Conservation (phyloP, 2,113 vertebrate species). For the Larimichthys polyactis region DNA sequence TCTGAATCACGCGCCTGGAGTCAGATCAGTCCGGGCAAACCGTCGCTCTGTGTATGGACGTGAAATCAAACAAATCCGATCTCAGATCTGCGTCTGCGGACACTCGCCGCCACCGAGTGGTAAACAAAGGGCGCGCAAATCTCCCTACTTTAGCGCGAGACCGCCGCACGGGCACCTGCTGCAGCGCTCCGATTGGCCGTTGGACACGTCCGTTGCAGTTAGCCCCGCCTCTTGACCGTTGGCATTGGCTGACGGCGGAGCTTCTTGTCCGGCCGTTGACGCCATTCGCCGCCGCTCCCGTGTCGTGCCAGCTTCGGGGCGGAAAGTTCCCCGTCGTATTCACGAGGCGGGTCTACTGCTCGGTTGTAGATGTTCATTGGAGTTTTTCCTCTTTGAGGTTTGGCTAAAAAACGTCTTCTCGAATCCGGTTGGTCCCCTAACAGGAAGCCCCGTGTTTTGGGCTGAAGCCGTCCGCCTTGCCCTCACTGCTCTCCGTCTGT, state of each 20-base stretch:
- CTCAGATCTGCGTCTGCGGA: constrained; percentile 54
- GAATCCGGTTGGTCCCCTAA: constrained; percentile 64
- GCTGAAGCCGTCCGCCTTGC: constrained; percentile 74
- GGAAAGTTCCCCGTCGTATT: constrained; percentile 52
- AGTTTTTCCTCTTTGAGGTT: constrained; percentile 12
- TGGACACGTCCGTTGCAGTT: constrained; percentile 8
- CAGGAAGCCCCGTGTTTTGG: constrained; percentile 59
- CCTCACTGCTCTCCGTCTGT: constrained; percentile 70
- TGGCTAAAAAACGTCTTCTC: constrained; percentile 2
- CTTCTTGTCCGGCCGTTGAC: not conserved
- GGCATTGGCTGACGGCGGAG: constrained; percentile 58
- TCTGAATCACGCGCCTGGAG: constrained; percentile 52
- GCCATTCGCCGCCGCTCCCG: constrained; percentile 62
- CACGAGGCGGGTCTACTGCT: constrained; percentile 70
- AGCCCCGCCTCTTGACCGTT: not conserved
- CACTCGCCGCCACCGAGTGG: constrained; percentile 25
- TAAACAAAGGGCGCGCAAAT: constrained; percentile 85
- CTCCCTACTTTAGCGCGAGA: constrained; percentile 67
- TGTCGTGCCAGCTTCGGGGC: constrained; percentile 69
- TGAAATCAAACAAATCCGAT: constrained; percentile 37
- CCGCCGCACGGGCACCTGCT: constrained; percentile 80
- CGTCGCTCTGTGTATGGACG: not conserved
- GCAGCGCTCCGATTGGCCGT: constrained; percentile 55
- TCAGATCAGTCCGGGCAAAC: constrained; percentile 45
- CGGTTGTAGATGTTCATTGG: constrained; percentile 68